Conservation (phyloP, 2,888 invertebrate species). For the Galeruca laticollis region DNA sequence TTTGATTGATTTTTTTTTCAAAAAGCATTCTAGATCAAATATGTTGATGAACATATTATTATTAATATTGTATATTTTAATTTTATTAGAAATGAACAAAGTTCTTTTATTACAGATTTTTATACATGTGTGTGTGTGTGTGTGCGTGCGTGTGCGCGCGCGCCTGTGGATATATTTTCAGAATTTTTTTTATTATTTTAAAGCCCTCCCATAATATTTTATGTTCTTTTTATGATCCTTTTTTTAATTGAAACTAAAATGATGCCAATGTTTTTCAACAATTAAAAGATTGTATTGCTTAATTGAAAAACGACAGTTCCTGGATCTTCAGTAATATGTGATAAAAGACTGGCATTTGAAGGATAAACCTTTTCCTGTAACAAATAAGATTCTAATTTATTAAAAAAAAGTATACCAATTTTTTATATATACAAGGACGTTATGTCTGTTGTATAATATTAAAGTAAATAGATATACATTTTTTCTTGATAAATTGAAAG, state of each 20-base stretch:
- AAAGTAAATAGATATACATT: too few relatives aligned
- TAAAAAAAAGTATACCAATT: too few relatives aligned
- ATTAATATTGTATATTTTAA: slow-evolving; percentile 16
- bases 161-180: neutral
- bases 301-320: too few relatives aligned
- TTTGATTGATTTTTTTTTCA: slow-evolving; percentile 42
- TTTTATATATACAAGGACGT: too few relatives aligned
- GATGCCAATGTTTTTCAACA: too few relatives aligned
- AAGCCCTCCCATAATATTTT: neutral
- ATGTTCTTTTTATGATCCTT: neutral
- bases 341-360: too few relatives aligned
- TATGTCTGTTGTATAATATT: too few relatives aligned
- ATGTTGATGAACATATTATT: slow-evolving; percentile 28
- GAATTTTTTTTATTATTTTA: neutral
- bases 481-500: too few relatives aligned
- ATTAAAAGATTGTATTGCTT: too few relatives aligned
- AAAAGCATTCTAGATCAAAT: slow-evolving; percentile 58
- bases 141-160: neutral
- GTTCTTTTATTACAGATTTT: slow-evolving; percentile 5
- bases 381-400: too few relatives aligned
- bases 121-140: neutral
- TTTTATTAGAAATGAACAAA: slow-evolving; percentile 1
- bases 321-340: too few relatives aligned
- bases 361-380: too few relatives aligned
- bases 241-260: neutral